phyloP scores from a whole-genome alignment of 2,888 invertebrate species.

The Thymelicus acteon region DNA sequence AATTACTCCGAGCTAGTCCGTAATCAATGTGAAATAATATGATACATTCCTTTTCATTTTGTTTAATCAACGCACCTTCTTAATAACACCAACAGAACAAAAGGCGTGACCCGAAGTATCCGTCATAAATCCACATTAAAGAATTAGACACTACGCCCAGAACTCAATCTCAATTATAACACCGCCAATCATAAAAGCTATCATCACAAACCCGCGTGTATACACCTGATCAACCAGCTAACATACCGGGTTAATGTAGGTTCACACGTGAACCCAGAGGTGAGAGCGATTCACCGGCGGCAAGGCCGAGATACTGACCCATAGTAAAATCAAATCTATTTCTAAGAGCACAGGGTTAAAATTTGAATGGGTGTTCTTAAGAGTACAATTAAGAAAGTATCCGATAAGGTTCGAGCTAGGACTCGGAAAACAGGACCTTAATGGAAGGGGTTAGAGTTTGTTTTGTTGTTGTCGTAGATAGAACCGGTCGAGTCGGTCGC shows the following conservation, averaged over 20 bases:
- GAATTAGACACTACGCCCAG: conserved; percentile 76
- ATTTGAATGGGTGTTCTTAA: conserved; percentile 65
- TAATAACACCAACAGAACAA: conserved; percentile 52
- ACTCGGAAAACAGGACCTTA: conserved; percentile 62
- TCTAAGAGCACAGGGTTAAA: conserved; percentile 69
- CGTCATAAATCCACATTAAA: conserved; percentile 74
- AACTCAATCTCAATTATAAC: conserved; percentile 66
- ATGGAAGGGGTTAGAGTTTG: conserved; percentile 56
- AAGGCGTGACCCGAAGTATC: conserved; percentile 69
- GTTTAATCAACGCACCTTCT: conserved; percentile 36
- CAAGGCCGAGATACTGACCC: conserved; percentile 75
- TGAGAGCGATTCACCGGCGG: conserved; percentile 82
- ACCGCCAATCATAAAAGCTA: conserved; percentile 71
- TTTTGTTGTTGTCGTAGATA: conserved; percentile 53
- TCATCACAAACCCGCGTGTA: conserved; percentile 49
- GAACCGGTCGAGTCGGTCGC: conserved; percentile 80
- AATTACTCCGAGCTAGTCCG: conserved; percentile 21
- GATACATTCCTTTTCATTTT: conserved; percentile 50
- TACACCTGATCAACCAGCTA: conserved; percentile 70
- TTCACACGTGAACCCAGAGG: conserved; percentile 82
- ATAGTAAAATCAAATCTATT: conserved; percentile 67
- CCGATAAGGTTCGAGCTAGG: conserved; percentile 64
- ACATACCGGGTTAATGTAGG: conserved; percentile 78
- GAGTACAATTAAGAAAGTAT: conserved; percentile 84
- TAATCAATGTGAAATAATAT: conserved; percentile 40